Conservation (phyloP, 2,113 vertebrate species). For the Protobothrops mucrosquamatus region DNA sequence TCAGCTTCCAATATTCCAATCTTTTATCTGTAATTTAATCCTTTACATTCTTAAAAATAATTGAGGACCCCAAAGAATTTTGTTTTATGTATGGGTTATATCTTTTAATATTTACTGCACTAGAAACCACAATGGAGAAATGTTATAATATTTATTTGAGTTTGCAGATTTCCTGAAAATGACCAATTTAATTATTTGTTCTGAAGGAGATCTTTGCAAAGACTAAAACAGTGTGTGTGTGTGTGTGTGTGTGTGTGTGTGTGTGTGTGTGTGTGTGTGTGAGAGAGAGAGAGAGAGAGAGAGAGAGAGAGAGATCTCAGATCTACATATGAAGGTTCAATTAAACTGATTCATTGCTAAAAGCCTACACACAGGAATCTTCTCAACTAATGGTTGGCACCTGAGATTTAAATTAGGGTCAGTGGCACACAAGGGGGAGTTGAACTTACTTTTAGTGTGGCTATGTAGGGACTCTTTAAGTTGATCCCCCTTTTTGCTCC, state of each 20-base stretch:
- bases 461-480: not conserved
- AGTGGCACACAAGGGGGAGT: not conserved
- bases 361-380: not conserved
- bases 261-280: no score
- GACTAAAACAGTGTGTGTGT: no score
- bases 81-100: no score
- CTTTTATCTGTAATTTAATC: no score
- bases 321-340: not conserved
- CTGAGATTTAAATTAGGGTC: not conserved
- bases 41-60: no score
- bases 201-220: not conserved
- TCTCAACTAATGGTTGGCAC: not conserved
- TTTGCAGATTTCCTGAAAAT: no score
- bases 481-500: not conserved
- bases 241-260: no score
- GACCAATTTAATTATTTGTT: not conserved
- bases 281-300: not conserved
- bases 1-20: no score
- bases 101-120: not conserved
- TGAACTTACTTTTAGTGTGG: not conserved
- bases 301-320: no score
- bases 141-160: no score
- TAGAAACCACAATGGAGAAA: not conserved
- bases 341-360: not conserved
- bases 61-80: no score